Base-by-base conservation (phyloP, 2,113 vertebrate species). In the Mobula hypostoma region DNA sequence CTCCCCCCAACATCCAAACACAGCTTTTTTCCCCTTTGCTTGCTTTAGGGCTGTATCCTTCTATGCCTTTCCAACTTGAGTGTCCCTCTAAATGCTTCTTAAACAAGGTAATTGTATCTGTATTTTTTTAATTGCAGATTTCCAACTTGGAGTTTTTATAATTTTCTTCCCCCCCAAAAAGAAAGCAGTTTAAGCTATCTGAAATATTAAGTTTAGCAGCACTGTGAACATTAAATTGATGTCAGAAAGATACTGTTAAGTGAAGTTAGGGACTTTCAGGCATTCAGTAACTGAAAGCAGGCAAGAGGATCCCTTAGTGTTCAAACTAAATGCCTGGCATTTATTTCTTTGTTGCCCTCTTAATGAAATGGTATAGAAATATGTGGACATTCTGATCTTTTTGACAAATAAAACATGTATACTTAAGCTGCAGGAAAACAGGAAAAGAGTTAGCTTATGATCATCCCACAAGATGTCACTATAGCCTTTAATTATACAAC, bases 381-480 rank as follows among this genome's bases (percentile, higher is more conserved):
- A 48, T 21, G 36, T 24, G 72, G 72, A 74, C 15, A 74, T 74
- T 79, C 77, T 36, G 77, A 17, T 17, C 0, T 79, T 48, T 83
- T 27, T 83, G 80, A 1, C 24, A 24, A 48, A 83, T 58, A 27
- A 61, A 0, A 7, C 0, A 24, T 27, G 48, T 2, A 19, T 40
- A 56, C 7, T 48, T 87, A 58, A 11, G 85, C 66, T 32, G 85
- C 14, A 90, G 29, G 66, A 88, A n/a, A 63, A 40, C 5, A 27
- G 63, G 27, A 66, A 14, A 90, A 66, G 17, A 66, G n/a, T 66
- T 66, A 66, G 61, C 27, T 90, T n/a, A 14, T 58, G 27, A 90
- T 66, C 27, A 90, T 66, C 61, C 85, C 85, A 90, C 85, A 90
- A 90, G 85, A 90, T 90, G 85, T 90, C 85, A 90, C 61, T 90